Evolutionary conservation across 2,113 vertebrate species (phyloP), one percentile per base, ranked within the genome.

Genomic region (Vimba vimba): DNA sequence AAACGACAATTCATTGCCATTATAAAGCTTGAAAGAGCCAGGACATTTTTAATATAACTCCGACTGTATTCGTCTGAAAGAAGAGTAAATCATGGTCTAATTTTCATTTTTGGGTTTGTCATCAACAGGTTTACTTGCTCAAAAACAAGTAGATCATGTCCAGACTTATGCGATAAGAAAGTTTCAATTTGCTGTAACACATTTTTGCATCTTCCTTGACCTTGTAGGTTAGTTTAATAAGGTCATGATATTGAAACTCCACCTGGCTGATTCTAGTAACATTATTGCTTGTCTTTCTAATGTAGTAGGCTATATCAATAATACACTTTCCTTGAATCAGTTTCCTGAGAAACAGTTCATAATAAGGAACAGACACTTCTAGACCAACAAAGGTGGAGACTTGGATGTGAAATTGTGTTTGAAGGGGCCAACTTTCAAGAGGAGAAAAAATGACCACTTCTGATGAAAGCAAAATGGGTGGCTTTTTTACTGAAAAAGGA

Each of bases 341-440:
- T 43, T 43, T 6, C 15, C 43, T 9, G 10, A 76, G 25, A 55
- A 77, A 30, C 47, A 11, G 15, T 57, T 55, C 15, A 17, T 15
- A 47, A 47, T 62, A 50, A 21, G 17, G 15, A 64, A 45, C 59
- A 23, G 15, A 62, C 59, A 47, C 13, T 80, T 80, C 36, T 45
- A 66, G 21, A 39, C 19, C 30, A 79, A 25, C 79, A 27, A 43
- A 68, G 79, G 79, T 81, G 43, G 60, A 81, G 23, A 30, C 9
- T 4, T 25, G 21, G 13, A 43, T 43, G 4, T 47, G 39, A 66
- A 68, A 81, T 68, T 64, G 33, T 64, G 17, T 50, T 66, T 81
- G n/a, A 81, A 81, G 79, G 11, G 12, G 7, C 15, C 79, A 81
- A 43, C 57, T 4, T 23, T 79, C 77, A 60, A 39, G 55, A 60